These are phyloP conservation scores for Dryococelus australis DNA, from an alignment of 2,888 invertebrate species.

Conservation along the genomic window DNA sequence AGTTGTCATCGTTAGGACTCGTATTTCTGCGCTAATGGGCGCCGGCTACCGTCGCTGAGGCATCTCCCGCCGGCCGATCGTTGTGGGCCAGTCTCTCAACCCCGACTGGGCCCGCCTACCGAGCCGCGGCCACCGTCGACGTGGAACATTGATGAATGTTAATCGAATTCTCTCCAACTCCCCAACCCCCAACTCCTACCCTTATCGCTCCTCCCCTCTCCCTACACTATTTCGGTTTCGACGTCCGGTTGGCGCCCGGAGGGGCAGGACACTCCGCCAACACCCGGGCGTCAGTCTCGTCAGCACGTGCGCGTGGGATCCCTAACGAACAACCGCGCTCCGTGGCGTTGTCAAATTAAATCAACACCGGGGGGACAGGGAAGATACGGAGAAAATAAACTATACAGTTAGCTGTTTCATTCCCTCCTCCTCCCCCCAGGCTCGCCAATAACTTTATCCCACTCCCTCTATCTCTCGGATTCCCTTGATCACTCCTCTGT, in stretches of 20 bases:
- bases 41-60: not conserved
- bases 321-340: constrained; percentile 13
- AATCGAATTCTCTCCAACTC: not conserved
- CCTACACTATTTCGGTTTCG: not conserved
- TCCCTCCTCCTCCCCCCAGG: not conserved
- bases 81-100: not conserved
- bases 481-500: not conserved
- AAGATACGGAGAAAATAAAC: constrained; percentile 9
- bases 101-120: not conserved
- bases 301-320: not conserved
- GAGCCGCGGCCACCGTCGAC: not conserved
- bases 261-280: not conserved
- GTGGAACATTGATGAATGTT: not conserved
- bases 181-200: not conserved
- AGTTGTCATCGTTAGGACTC: not conserved
- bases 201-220: not conserved
- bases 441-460: not conserved
- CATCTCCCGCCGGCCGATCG: not conserved
- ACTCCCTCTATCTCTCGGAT: not conserved
- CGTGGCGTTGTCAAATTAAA: constrained; percentile 37
- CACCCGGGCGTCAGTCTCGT: not conserved
- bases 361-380: constrained; percentile 34
- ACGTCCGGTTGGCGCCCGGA: not conserved
- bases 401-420: not conserved
- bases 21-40: not conserved